Evolutionary conservation across 2,888 invertebrate species (phyloP), one percentile per base, ranked within the genome.

Genomic region (Melipona beecheii): DNA sequence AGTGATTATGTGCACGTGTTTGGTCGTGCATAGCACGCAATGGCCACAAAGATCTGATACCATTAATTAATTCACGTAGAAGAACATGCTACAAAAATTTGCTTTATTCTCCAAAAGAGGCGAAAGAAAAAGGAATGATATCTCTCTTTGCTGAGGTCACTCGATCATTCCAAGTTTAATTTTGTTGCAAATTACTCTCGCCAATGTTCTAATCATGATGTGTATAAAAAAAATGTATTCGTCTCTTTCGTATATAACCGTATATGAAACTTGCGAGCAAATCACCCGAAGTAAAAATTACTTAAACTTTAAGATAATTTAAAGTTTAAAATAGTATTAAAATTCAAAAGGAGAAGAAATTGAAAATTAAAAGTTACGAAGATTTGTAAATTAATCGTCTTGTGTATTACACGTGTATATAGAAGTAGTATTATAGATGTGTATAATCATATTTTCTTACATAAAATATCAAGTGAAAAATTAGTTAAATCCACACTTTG

Each of bases 1-100:
- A 54, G 24, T 52, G 27, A 52, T 52, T 31, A 31, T 69, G 13
- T 5, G 68, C 27, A 52, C 19, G 24, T 24, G 52, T 6, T 52
- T 52, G 52, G 27, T 69, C 69, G 69, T 52, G 31, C 52, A 27
- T 21, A 27, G 27, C 52, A 69, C 69, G 52, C 50, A 68, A 50
- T 56, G 31, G 56, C 3, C 50, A 68, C 69, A 31, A 43, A 19
- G 13, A 56, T 58, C 56, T 24, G 36, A 71, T 6, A 21, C 2
- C 4, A 15, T 50, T 15, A 49, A 62, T 27, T 62, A 60, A 62
- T 50, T 31, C 27, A 4, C 72, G 5, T 9, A 5, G 19, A 72
- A 5, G 19, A 72, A 49, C 49, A 50, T 60, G 49, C 49, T 60
- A 72, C 21, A 49, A 49, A 72, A 50, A 52, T 31, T 69, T 69